Conservation (phyloP, 2,797 vertebrate species). For the Pangasius krempfi region DNA sequence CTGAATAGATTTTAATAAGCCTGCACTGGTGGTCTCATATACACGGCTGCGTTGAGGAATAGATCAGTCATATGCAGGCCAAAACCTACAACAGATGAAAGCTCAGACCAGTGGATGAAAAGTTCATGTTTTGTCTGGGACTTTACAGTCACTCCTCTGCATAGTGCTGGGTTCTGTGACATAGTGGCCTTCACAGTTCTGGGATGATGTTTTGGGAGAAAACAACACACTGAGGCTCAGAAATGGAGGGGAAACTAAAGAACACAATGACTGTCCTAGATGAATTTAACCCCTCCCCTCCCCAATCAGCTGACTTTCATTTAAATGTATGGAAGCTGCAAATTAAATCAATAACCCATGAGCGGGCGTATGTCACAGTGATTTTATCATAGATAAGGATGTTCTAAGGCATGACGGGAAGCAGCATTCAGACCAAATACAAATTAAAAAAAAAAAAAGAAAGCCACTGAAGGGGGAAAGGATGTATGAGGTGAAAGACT, state of each 20-base stretch:
- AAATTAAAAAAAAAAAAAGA: background rate
- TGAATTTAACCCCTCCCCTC: background rate
- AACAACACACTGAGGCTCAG: background rate
- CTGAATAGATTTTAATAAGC: conserved; percentile 70
- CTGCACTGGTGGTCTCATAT: conserved; percentile 55
- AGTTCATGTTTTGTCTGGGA: background rate
- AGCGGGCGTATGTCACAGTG: background rate
- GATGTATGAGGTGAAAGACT: background rate
- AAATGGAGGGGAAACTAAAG: background rate
- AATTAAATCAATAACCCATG: background rate
- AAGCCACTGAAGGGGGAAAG: background rate
- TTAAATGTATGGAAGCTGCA: background rate
- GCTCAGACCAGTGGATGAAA: background rate
- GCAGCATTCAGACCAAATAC: background rate
- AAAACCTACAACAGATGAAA: conserved; percentile 27
- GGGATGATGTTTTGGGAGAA: background rate
- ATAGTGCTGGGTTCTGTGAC: background rate
- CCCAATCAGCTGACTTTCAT: background rate
- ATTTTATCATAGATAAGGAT: background rate
- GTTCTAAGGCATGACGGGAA: background rate
- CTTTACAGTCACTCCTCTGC: background rate
- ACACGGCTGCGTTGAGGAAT: conserved; percentile 34
- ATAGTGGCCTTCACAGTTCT: background rate
- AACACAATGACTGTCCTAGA: background rate
- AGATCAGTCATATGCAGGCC: conserved; percentile 41